Evolutionary conservation across 2,888 invertebrate species (phyloP).

Genomic region (Machimus atricapillus): DNA sequence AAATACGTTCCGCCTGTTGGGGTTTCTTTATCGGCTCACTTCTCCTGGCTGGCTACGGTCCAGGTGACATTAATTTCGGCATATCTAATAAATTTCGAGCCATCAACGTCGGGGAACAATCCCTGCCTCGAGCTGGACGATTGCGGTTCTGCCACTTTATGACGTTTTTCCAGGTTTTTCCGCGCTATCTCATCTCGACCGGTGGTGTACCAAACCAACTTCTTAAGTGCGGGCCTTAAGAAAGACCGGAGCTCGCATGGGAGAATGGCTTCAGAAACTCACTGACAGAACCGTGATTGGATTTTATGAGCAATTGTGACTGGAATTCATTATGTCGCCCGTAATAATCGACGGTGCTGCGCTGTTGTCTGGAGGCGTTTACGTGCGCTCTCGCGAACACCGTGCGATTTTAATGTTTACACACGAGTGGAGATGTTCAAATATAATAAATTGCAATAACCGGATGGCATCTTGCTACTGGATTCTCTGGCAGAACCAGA

Average conservation of each 20-base stretch:
- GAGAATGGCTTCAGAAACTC: neutral
- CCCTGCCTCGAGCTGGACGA: neutral
- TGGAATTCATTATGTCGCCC: slow-evolving; percentile 20
- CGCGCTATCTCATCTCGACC: neutral
- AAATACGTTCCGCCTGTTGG: neutral
- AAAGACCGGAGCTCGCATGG: neutral
- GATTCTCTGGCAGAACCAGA: neutral
- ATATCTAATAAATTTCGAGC: neutral
- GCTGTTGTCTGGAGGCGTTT: neutral
- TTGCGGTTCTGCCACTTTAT: neutral
- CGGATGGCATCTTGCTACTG: neutral
- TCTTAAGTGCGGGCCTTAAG: neutral
- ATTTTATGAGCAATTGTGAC: slow-evolving; percentile 30
- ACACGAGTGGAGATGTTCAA: neutral
- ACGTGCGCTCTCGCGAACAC: neutral
- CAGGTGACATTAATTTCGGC: neutral
- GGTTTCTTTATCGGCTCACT: neutral
- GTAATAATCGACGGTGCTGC: neutral
- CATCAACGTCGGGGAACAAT: neutral
- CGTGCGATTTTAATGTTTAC: neutral
- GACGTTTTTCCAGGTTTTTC: neutral
- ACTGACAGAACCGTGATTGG: slow-evolving; percentile 1
- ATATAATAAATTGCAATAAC: slow-evolving; percentile 1
- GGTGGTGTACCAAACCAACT: neutral
- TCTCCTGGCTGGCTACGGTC: neutral